These are phyloP conservation scores for Siderastrea siderea DNA, from an alignment of 92 coral and sea anemone genomes.

Conservation along the genomic window DNA sequence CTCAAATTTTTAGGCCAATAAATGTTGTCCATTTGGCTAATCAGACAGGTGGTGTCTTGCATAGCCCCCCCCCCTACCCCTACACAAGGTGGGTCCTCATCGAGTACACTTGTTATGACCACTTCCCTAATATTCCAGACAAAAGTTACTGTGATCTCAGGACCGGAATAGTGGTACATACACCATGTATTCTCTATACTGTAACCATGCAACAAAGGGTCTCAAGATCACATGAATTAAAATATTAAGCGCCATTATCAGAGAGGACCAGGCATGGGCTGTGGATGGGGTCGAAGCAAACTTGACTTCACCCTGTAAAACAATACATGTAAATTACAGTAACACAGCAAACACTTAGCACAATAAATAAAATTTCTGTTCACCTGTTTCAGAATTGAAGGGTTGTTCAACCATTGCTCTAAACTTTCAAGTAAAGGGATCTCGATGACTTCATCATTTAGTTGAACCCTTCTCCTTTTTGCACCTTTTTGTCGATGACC, in stretches of 20 bases:
- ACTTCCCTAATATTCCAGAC: neutral
- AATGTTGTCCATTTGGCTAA: too few species aligned
- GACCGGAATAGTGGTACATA: too few species aligned
- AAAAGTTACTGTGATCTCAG: neutral
- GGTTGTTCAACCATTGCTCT: slow-evolving; percentile 65
- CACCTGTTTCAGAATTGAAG: slow-evolving; percentile 63
- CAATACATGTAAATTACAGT: neutral
- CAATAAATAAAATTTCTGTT: neutral
- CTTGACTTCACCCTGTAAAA: neutral
- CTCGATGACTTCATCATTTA: slow-evolving; percentile 64
- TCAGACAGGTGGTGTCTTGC: too few species aligned
- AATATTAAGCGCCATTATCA: slow-evolving; percentile 4
- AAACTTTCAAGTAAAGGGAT: slow-evolving; percentile 57
- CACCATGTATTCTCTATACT: neutral
- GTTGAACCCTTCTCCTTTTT: slow-evolving; percentile 62
- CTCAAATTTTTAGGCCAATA: too few species aligned
- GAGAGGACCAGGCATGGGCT: neutral
- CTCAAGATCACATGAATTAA: neutral
- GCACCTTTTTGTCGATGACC: slow-evolving; percentile 67
- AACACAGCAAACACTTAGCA: too few species aligned
- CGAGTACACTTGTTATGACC: too few species aligned
- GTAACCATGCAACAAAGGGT: neutral
- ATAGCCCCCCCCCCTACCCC: too few species aligned
- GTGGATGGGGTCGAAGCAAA: slow-evolving; percentile 1
- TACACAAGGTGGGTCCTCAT: too few species aligned